Evolutionary conservation across 2,797 vertebrate genomes (phyloP).

Genomic region (Crocodylus rhombifer): DNA sequence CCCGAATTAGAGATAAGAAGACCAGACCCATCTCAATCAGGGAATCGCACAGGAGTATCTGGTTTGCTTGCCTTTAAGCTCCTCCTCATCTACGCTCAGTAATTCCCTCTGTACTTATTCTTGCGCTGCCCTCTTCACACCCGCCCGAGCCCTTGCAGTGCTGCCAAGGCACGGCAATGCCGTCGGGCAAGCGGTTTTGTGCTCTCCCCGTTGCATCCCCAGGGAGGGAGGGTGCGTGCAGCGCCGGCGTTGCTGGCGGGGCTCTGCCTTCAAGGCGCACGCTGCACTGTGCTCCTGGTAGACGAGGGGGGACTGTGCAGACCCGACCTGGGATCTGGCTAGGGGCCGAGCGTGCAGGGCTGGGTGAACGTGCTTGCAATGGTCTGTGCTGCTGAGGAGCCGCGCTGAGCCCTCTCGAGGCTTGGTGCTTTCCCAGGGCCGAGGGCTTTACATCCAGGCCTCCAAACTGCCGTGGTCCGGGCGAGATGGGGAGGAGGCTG

Average conservation of each 20-base stretch:
- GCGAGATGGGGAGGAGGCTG: no score
- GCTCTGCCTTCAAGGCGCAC: not conserved
- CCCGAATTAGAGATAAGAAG: not conserved
- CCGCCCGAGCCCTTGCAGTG: no score
- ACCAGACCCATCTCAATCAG: not conserved
- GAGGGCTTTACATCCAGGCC: no score
- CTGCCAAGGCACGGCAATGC: no score
- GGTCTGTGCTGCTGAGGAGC: not conserved
- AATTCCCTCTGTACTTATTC: conserved; percentile 31
- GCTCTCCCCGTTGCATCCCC: not conserved
- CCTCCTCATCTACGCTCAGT: conserved; percentile 23
- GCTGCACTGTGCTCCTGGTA: not conserved
- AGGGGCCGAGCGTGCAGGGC: not conserved
- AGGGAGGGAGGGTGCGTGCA: not conserved
- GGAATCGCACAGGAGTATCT: not conserved
- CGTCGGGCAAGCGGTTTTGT: no score
- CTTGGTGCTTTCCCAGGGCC: no score
- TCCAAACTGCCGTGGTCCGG: no score
- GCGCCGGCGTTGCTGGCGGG: not conserved
- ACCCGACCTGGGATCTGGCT: not conserved
- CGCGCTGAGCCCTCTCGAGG: rapidly evolving
- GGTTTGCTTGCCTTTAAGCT: conserved; percentile 2
- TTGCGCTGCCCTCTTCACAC: not conserved
- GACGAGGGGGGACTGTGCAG: not conserved
- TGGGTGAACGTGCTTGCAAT: not conserved